Percentiles rank a stretch among this genome's conserved stretches.
These are phyloP conservation scores for Cranoglanis bouderius DNA, from an alignment of 2,113 vertebrate genomes.

Conservation along the genomic window DNA sequence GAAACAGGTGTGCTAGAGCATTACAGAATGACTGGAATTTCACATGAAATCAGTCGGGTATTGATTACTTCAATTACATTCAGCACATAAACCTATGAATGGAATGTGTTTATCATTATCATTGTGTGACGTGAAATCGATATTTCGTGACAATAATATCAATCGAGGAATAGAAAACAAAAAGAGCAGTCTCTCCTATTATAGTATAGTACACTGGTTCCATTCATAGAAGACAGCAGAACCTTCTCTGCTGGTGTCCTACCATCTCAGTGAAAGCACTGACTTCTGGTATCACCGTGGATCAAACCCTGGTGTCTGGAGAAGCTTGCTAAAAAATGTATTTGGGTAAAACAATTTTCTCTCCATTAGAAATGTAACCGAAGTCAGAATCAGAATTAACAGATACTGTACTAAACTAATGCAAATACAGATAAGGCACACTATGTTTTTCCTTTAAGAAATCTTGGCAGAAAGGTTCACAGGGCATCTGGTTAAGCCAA, in stretches of 20 bases:
- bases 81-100: background rate
- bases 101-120: background rate
- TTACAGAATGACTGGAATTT: background rate
- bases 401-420: background rate
- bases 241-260: background rate
- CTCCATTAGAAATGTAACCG: background rate
- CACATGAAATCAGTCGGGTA: background rate
- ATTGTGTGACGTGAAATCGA: slow-evolving; percentile 13
- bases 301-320: background rate
- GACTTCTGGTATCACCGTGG: background rate
- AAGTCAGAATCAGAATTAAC: background rate
- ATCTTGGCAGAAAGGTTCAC: background rate
- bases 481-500: background rate
- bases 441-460: background rate
- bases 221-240: background rate
- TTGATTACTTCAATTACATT: slow-evolving; percentile 7
- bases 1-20: background rate
- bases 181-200: background rate
- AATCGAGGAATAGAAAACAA: slow-evolving; percentile 20
- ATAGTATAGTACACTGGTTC: background rate
- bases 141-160: background rate
- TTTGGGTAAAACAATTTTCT: background rate
- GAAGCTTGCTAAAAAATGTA: background rate
- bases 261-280: background rate
- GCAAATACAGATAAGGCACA: background rate